These are phyloP conservation scores for Nesogale talazaci DNA, from an alignment of 2,113 vertebrate species.

Conservation along the genomic window DNA sequence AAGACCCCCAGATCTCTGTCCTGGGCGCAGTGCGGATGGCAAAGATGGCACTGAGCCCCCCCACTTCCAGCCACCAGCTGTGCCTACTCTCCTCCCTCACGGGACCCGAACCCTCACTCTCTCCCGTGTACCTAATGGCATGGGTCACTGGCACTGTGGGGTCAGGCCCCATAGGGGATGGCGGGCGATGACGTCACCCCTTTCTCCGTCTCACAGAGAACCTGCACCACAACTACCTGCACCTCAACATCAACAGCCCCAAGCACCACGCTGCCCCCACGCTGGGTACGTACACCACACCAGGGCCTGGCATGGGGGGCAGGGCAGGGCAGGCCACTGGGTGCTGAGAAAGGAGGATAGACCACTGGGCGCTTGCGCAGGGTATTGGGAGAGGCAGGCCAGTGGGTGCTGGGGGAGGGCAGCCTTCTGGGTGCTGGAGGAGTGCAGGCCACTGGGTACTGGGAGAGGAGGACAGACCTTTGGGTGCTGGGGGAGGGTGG, in stretches of 20 bases:
- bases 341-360: fast-evolving
- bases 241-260: constrained; percentile 90
- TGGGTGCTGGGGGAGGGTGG: no score
- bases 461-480: no score
- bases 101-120: neutral
- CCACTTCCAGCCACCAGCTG: neutral
- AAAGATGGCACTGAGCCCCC: neutral
- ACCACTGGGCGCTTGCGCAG: no score
- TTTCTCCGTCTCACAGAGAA: constrained; percentile 88
- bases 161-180: neutral
- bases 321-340: neutral
- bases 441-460: neutral
- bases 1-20: no score
- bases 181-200: neutral
- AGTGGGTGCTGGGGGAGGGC: no score
- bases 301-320: neutral
- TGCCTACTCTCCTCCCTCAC: neutral
- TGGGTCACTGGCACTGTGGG: neutral
- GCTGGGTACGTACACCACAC: constrained; percentile 85
- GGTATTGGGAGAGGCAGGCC: no score
- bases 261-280: constrained; percentile 91
- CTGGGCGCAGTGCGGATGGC: neutral
- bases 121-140: neutral
- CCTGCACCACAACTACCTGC: constrained; percentile 94
- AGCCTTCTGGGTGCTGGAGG: no score